phyloP scores from a whole-genome alignment of 1,140 invertebrate species.

The Neotoxoptera formosana region DNA sequence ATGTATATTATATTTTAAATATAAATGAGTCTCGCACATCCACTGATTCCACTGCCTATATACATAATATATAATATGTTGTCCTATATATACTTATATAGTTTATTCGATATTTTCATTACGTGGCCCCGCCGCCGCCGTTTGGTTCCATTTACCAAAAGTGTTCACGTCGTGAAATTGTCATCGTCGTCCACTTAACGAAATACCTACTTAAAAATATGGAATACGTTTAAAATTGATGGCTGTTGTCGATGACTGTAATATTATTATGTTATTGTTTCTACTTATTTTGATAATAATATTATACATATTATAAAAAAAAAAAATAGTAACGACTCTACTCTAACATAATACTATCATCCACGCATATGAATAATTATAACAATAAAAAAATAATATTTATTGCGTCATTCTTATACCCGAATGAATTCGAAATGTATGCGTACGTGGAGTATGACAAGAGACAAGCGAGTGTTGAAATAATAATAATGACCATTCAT shows the following conservation, averaged over 20 bases:
- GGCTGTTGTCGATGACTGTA: too few relatives aligned
- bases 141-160: background rate
- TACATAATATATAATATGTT: too few relatives aligned
- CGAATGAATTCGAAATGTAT: background rate
- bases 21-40: background rate
- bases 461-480: too few relatives aligned
- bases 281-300: background rate
- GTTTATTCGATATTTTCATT: background rate
- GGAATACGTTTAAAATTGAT: background rate
- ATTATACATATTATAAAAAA: too few relatives aligned
- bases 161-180: background rate
- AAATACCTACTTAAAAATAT: background rate
- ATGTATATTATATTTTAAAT: background rate
- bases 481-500: background rate
- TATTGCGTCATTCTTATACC: background rate
- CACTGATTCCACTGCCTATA: background rate
- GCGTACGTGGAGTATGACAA: background rate
- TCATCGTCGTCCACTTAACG: background rate
- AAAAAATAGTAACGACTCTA: background rate
- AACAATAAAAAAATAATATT: background rate
- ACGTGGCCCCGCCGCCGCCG: too few relatives aligned
- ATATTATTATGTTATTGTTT: background rate
- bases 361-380: background rate
- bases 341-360: background rate
- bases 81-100: too few relatives aligned